Conservation (phyloP, 2,888 invertebrate species). For the Pyrocoelia pectoralis region DNA sequence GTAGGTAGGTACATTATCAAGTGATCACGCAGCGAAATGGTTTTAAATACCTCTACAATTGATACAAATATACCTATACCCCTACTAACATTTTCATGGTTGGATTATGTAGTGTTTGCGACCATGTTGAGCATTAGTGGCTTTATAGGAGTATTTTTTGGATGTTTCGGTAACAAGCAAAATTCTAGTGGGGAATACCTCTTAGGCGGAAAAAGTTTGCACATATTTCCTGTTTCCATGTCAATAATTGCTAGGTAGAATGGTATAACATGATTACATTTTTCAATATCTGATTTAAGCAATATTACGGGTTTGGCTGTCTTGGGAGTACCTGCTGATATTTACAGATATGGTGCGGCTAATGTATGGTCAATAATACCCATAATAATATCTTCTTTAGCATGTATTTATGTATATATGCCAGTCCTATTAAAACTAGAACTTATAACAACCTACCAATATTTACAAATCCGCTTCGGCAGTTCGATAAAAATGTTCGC, state of each 20-base stretch:
- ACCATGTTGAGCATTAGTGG: not conserved
- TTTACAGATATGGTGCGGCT: slow-evolving; percentile 73
- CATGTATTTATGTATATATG: slow-evolving; percentile 58
- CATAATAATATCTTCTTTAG: slow-evolving; percentile 51
- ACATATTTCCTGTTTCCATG: slow-evolving; percentile 72
- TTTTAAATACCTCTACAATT: too few relatives aligned
- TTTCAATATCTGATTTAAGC: slow-evolving; percentile 55
- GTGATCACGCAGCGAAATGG: too few relatives aligned
- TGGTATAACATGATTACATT: not conserved
- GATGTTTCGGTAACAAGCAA: not conserved
- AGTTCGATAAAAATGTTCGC: slow-evolving; percentile 64
- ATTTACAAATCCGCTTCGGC: slow-evolving; percentile 68
- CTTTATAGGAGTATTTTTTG: not conserved
- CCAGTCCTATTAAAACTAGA: slow-evolving; percentile 73
- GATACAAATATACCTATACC: too few relatives aligned
- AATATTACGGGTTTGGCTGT: slow-evolving; percentile 76
- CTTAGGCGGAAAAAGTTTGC: slow-evolving; percentile 75
- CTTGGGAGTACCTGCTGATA: slow-evolving; percentile 74
- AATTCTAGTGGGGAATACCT: slow-evolving; percentile 64
- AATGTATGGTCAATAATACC: slow-evolving; percentile 61
- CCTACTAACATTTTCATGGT: not conserved
- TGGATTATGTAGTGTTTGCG: not conserved
- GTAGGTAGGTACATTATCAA: too few relatives aligned
- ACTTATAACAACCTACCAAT: slow-evolving; percentile 71
- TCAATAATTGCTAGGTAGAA: slow-evolving; percentile 72